Evolutionary conservation across 2,888 invertebrate genomes (phyloP), one percentile per base, ranked within the genome.

Genomic region (Cerastoderma edule): DNA sequence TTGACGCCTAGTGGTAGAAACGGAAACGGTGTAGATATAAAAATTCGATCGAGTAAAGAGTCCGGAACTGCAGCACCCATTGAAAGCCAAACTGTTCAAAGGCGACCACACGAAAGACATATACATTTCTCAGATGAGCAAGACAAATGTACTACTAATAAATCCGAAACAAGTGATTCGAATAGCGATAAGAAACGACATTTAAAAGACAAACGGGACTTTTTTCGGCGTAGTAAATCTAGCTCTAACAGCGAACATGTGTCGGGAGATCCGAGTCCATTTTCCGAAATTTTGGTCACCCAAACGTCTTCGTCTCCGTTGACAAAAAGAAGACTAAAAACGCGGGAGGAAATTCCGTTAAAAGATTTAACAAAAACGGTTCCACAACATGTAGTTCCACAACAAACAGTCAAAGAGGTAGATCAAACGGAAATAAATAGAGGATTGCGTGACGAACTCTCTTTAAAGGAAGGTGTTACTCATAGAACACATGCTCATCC

Each of bases 81-180:
- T 2, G 32, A 56, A 56, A 32, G n/a, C 13, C 30, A 32, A 56
- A 56, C n/a, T 30, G 10, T 28, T 56, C 30, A 16, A 30, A 56
- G 32, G 32, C 50, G 24, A n/a, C 19, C n/a, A 50, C 2, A 5
- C 24, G 60, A 60, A 39, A 60, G 60, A 39, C 60, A 39, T 35
- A 60, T 60, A 32, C 60, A 60, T 60, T 60, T 60, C 27, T 60
- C 60, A n/a, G 60, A 60, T 33, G 60, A 60, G 39, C 60, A 60
- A 8, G 60, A 60, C 24, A 13, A 60, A 8, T 39, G n/a, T n/a
- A 22, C 22, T 22, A 22, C 35, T 27, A 60, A 35, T 19, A 22
- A 19, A 10, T 39, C 5, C 1, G 60, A 60, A 6, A 60, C 4
- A 5, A 6, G 10, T 1, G 39, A 6, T 28, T 39, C 60, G 39